Base-by-base conservation (phyloP, 2,888 invertebrate species). In the Lepidonotus clava region DNA sequence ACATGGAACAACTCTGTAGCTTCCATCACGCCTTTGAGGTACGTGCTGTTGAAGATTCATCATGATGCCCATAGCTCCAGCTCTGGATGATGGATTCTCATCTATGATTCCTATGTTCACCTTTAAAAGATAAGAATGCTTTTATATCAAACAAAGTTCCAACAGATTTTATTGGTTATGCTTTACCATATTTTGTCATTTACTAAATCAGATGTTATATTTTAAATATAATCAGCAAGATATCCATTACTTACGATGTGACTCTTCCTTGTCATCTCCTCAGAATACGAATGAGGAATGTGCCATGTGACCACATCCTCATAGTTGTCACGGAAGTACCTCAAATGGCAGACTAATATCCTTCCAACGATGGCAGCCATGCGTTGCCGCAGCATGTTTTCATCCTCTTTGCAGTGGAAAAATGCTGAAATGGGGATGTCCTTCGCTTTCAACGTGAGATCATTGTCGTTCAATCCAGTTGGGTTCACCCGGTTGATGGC, bases 291-390 rank as follows among this genome's bases (percentile, higher is more conserved):
- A 28, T 66, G 66, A 21, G 24, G 66, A 28, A 66, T 66, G 66
- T 66, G 66, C 66, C 66, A 66, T 32, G 66, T 66, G 14, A 28
- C 66, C n/a, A 66, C 66, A 66, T 66, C 66, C 11, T n/a, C n/a
- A n/a, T 32, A 8, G 32, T 66, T 11, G 6, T 66, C 66, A 8
- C 24, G 6, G 66, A 66, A 66, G 24, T 8, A 66, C 66, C 6
- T 24, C 32, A 66, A n/a, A n/a, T 66, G 66, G 11, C 6, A 14
- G 24, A 66, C 66, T 11, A 66, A n/a, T 18, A 66, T 66, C 66
- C 66, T 8, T 8, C 66, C 24, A 8, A 66, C 66, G 8, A 66
- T 66, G 24, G 14, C 11, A 14, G n/a, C 8, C 66, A 66, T 66
- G 11, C 66, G 66, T 32, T 66, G 11, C n/a, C 24, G 6, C 32